Conservation (phyloP, 2,888 invertebrate species). For the Thelaira solivaga region DNA sequence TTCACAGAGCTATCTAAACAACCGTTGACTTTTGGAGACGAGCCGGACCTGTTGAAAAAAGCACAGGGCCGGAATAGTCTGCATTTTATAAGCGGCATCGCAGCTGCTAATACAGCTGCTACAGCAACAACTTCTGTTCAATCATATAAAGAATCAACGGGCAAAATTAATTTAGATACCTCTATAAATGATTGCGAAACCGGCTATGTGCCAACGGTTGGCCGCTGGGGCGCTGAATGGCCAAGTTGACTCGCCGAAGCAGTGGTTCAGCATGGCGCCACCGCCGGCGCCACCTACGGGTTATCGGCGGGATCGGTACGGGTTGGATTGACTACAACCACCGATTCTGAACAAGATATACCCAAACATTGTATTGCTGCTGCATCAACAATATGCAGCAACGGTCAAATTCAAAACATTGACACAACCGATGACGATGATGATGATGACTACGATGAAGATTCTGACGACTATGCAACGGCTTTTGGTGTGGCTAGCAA, state of each 20-base stretch:
- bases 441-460: constrained; percentile 61
- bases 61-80: constrained; percentile 79
- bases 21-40: constrained; percentile 81
- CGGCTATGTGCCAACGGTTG: constrained; percentile 86
- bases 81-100: constrained; percentile 74
- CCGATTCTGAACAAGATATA: constrained; percentile 69
- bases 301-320: constrained; percentile 73
- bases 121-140: constrained; percentile 67
- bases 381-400: constrained; percentile 60
- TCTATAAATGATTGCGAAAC: constrained; percentile 79
- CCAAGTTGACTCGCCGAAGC: constrained; percentile 96
- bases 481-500: constrained; percentile 41
- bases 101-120: constrained; percentile 67
- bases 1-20: constrained; percentile 85
- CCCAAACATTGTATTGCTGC: constrained; percentile 65
- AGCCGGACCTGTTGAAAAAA: constrained; percentile 81
- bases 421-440: constrained; percentile 69
- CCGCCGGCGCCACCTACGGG: constrained; percentile 73
- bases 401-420: constrained; percentile 67
- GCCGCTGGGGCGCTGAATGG: constrained; percentile 96
- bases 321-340: constrained; percentile 76
- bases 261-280: constrained; percentile 77
- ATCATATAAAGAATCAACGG: constrained; percentile 71
- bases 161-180: constrained; percentile 76
- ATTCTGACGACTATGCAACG: constrained; percentile 45